These are phyloP conservation scores for Drosophila ironensis DNA, from an alignment of 1,140 invertebrate genomes.

Conservation along the genomic window DNA sequence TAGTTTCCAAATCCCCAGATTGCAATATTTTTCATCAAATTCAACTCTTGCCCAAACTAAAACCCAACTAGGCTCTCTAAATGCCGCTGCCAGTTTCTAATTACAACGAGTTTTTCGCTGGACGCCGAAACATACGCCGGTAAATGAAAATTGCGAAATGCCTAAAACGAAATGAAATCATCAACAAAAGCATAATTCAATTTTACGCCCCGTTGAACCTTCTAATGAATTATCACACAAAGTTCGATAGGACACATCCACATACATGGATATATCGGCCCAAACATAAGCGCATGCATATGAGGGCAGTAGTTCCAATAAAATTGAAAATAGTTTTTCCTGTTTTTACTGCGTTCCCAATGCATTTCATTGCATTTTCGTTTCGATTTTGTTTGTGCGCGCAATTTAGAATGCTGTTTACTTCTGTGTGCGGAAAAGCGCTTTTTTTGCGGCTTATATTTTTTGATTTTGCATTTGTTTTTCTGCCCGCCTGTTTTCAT, in stretches of 20 bases:
- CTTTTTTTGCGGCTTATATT: constrained; percentile 19
- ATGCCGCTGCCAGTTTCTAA: too few species aligned
- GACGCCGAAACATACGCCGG: not conserved
- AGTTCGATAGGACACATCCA: constrained; percentile 29
- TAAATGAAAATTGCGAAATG: constrained; percentile 17
- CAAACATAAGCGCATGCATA: not conserved
- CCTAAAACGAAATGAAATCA: constrained; percentile 23
- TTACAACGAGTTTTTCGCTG: constrained; percentile 4
- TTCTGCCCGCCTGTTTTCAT: constrained; percentile 1
- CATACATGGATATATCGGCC: constrained; percentile 13
- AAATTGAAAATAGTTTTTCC: constrained; percentile 27
- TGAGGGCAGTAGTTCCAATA: constrained; percentile 7
- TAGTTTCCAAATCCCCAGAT: too few species aligned
- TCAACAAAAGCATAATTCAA: constrained; percentile 29
- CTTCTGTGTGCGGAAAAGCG: not conserved
- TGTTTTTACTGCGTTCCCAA: constrained; percentile 69
- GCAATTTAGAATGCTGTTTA: constrained; percentile 28
- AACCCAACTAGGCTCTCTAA: too few species aligned
- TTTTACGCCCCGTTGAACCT: constrained; percentile 69
- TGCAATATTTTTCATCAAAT: too few species aligned
- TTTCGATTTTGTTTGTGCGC: constrained; percentile 10
- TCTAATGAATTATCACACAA: constrained; percentile 67
- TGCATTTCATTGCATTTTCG: constrained; percentile 51
- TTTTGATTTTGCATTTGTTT: constrained; percentile 17
- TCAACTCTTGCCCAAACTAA: too few species aligned